Conservation (phyloP, 2,888 invertebrate species). For the Chaetogeoica ovagalla region DNA sequence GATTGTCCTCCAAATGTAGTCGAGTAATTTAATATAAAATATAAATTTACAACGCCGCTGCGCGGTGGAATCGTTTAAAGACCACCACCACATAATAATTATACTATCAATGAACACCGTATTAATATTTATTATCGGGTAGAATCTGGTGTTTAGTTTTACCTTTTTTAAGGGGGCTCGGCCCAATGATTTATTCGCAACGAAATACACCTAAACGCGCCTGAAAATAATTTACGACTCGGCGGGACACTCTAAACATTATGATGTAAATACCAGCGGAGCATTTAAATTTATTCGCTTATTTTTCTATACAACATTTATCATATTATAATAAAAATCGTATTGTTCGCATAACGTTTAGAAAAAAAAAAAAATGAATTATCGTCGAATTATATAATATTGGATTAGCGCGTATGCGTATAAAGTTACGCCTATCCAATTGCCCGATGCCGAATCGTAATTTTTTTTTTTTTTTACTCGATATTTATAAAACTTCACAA, state of each 20-base stretch:
- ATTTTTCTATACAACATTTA: background rate
- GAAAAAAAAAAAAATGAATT: too few relatives aligned
- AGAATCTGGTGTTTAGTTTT: conserved; percentile 12
- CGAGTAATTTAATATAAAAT: background rate
- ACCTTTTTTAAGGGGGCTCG: conserved; percentile 25
- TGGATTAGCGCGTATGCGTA: too few relatives aligned
- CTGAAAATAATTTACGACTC: conserved; percentile 29
- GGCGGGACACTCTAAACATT: background rate
- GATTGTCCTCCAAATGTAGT: too few relatives aligned
- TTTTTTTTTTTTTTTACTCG: too few relatives aligned
- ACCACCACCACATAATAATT: background rate
- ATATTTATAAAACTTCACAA: too few relatives aligned
- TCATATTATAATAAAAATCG: too few relatives aligned
- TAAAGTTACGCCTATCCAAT: too few relatives aligned
- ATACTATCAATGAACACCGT: background rate
- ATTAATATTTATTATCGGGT: conserved; percentile 24
- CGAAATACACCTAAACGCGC: conserved; percentile 25
- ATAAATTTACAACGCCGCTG: background rate
- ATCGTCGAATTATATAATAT: too few relatives aligned
- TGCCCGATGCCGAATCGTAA: too few relatives aligned
- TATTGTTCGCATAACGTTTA: too few relatives aligned
- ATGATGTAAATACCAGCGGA: background rate
- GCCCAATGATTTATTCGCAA: conserved; percentile 9
- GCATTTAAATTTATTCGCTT: background rate
- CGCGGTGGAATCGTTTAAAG: background rate